A percentile compares a stretch with the other conserved stretches of the same genome.
Evolutionary conservation across 2,797 vertebrate genomes (phyloP).

Genomic region (Tarsius wallacei): DNA sequence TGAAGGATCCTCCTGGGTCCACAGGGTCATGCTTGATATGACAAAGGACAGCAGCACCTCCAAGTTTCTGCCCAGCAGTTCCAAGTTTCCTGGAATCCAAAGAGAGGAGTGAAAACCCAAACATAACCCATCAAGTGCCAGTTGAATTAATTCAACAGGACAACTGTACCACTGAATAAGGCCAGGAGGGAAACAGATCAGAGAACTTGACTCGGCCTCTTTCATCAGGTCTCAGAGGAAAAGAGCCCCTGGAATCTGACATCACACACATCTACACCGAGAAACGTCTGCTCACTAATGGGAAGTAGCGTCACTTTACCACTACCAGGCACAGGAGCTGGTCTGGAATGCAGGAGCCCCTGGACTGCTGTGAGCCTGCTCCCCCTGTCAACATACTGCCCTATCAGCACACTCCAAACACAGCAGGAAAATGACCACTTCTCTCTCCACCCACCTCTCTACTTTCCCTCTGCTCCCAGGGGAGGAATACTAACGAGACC

Average conservation of each 20-base stretch:
- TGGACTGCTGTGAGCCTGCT: background rate
- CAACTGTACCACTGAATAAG: background rate
- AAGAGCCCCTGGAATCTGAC: background rate
- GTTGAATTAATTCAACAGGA: constrained; percentile 58
- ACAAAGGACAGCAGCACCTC: constrained; percentile 97
- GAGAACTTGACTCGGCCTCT: background rate
- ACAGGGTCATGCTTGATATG: constrained; percentile 97
- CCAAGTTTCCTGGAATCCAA: constrained; percentile 95
- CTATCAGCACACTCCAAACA: background rate
- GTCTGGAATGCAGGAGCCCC: background rate
- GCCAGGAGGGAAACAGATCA: background rate
- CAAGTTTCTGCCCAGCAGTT: constrained; percentile 98
- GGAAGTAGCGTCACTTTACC: background rate
- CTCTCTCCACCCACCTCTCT: background rate
- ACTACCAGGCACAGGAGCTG: background rate
- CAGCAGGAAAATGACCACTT: accelerated
- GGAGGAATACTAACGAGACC: background rate
- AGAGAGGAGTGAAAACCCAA: background rate
- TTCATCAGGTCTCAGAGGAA: background rate
- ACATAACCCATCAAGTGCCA: accelerated
- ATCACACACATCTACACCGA: background rate
- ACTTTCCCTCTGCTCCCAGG: background rate
- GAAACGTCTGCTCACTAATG: background rate
- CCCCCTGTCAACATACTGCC: background rate
- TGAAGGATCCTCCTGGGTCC: constrained; percentile 96